These are phyloP conservation scores for Epistrophe grossulariae DNA, from an alignment of 2,888 invertebrate species.

Conservation along the genomic window DNA sequence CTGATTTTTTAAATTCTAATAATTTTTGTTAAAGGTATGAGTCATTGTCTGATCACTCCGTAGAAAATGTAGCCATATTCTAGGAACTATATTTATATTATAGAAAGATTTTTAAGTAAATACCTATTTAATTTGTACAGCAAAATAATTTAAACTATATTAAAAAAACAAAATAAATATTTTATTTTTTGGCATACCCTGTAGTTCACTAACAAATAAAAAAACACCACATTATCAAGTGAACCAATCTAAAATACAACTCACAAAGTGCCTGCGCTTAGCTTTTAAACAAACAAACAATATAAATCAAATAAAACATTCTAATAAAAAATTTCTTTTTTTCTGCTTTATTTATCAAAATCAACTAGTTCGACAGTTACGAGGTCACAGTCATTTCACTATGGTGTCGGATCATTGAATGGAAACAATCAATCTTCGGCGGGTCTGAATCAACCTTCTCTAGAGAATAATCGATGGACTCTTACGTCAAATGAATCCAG, in stretches of 20 bases:
- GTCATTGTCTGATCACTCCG: not conserved
- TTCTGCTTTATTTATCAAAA: constrained; percentile 28
- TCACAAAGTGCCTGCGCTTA: constrained; percentile 64
- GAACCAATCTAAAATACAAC: constrained; percentile 47
- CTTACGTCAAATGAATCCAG: constrained; percentile 78
- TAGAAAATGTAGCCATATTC: not conserved
- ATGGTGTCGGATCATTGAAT: constrained; percentile 79
- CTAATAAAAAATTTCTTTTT: constrained; percentile 28
- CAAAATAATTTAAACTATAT: not conserved
- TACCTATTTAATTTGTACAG: not conserved
- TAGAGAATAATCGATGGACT: constrained; percentile 77
- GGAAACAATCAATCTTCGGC: constrained; percentile 59
- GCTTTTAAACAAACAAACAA: constrained; percentile 37
- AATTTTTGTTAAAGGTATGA: too few species aligned
- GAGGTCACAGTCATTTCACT: constrained; percentile 87
- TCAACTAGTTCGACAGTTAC: constrained; percentile 85
- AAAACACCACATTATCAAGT: constrained; percentile 37
- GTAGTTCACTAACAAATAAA: constrained; percentile 61
- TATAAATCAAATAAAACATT: not conserved
- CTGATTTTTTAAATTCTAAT: too few species aligned
- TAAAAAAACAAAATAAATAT: constrained; percentile 15
- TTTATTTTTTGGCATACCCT: constrained; percentile 36
- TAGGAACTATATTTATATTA: too few species aligned
- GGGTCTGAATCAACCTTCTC: constrained; percentile 61
- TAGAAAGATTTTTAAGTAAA: too few species aligned